Evolutionary conservation across 2,113 vertebrate species (phyloP), one percentile per base, ranked within the genome.

Genomic region (Syngnathus typhle): DNA sequence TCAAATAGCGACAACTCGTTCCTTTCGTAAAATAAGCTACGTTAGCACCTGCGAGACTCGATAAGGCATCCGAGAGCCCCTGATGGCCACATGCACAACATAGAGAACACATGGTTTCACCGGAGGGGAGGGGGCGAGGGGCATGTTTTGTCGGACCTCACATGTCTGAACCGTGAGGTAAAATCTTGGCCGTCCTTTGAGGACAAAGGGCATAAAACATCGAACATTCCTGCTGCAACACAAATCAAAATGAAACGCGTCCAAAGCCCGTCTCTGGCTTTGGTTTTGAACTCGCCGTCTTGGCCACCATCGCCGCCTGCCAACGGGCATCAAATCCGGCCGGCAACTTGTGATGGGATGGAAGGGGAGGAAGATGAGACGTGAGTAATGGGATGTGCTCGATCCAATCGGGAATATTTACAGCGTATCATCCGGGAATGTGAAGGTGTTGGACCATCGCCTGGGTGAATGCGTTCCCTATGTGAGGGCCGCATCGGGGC

Each of bases 381-480:
- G 54, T 69, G 51, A 67, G 79, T 72, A 70, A 65, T 80, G 19
- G 68, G 70, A 83, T 73, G 78, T 87, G 85, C 83, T 84, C 87
- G 76, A 83, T 86, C 81, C 83, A 88, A 85, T 85, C 82, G 51
- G 59, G 75, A 69, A 80, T 88, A 86, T 88, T 85, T 88, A 84
- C 56, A 72, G 43, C 16, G 39, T 44, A 78, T 73, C 77, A 81
- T 83, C 82, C 83, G 78, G 79, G 87, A 89, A 87, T 74, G 79
- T 69, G 27, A 82, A 81, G 73, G 74, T 78, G 71, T 79, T 90
- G 89, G 89, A 87, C 59, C 65, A 56, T 27, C 79, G 86, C 88
- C 89, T 77, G 78, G 68, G 41, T 77, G 87, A 88, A 87, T 89
- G 75, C 75, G 79, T 90, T 89, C 89, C 87, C 84, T 85, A 84